Evolutionary conservation across 2,888 invertebrate genomes (phyloP).

Genomic region (Neocrepidodera transversa): DNA sequence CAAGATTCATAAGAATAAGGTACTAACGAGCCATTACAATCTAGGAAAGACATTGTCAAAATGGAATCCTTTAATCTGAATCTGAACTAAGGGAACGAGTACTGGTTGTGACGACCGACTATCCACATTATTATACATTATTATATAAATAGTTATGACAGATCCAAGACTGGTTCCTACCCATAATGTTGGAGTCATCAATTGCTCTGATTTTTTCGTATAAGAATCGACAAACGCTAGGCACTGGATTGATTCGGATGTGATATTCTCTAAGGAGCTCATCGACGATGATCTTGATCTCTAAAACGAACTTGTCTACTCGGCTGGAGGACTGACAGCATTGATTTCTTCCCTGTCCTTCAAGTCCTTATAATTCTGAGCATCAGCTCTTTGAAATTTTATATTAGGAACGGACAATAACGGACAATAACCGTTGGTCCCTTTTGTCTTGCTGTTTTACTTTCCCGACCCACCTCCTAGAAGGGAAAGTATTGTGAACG

Average conservation of each 20-base stretch:
- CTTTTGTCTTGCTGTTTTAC: conserved; percentile 56
- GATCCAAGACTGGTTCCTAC: conserved; percentile 97
- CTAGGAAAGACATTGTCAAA: conserved; percentile 93
- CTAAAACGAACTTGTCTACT: conserved; percentile 95
- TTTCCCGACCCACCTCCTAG: too few species aligned
- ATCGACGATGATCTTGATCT: conserved; percentile 96
- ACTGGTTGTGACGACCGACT: conserved; percentile 84
- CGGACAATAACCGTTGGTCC: conserved; percentile 66
- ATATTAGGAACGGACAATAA: conserved; percentile 80
- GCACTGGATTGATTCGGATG: conserved; percentile 94
- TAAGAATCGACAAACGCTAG: conserved; percentile 96
- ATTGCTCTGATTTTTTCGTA: conserved; percentile 92
- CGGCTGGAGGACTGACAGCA: conserved; percentile 62
- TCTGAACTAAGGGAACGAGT: conserved; percentile 86
- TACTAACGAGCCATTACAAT: conserved; percentile 92
- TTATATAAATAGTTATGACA: conserved; percentile 90
- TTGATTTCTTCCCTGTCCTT: conserved; percentile 63
- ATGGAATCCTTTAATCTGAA: conserved; percentile 96
- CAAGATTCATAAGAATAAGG: conserved; percentile 91
- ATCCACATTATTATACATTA: conserved; percentile 77
- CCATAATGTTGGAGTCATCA: conserved; percentile 91
- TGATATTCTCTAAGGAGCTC: conserved; percentile 97
- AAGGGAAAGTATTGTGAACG: too few species aligned
- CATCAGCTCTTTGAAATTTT: conserved; percentile 68
- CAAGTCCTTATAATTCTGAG: conserved; percentile 63